These are phyloP conservation scores for Fulica atra DNA, from an alignment of 2,113 vertebrate genomes.

Conservation along the genomic window DNA sequence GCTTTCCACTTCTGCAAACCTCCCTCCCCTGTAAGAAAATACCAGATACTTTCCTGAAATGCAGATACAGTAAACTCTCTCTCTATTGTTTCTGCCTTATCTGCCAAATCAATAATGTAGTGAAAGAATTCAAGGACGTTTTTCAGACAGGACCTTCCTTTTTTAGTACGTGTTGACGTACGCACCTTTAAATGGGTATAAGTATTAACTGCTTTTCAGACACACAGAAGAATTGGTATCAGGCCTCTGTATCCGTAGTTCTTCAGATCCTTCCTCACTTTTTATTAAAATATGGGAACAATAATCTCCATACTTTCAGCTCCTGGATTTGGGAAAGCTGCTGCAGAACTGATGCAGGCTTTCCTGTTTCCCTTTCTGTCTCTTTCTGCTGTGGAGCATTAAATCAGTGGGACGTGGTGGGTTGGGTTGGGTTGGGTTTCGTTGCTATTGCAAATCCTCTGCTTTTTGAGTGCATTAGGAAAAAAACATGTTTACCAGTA, in stretches of 20 bases:
- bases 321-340: not conserved
- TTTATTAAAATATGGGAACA: constrained; percentile 25
- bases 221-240: not conserved
- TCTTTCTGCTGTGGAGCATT: not conserved
- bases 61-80: not conserved
- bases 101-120: constrained; percentile 18
- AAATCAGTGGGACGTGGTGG: not conserved
- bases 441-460: not conserved
- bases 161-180: constrained; percentile 38
- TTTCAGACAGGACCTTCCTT: constrained; percentile 59
- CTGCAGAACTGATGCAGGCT: not conserved
- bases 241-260: not conserved
- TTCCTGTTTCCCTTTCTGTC: constrained; percentile 18
- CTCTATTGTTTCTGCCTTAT: constrained; percentile 60
- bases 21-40: not conserved
- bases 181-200: constrained; percentile 1
- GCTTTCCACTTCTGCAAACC: not conserved
- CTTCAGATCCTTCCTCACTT: constrained; percentile 31
- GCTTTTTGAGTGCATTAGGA: not conserved
- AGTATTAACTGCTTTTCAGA: not conserved
- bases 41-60: constrained; percentile 28
- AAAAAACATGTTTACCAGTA: not conserved
- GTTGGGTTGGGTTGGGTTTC: not conserved
- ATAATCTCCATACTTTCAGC: constrained; percentile 15
- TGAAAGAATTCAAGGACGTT: constrained; percentile 60